Percentiles rank a stretch among this genome's conserved stretches.
phyloP scores from a whole-genome alignment of 2,888 invertebrate genomes.

The Drosophila leonis region DNA sequence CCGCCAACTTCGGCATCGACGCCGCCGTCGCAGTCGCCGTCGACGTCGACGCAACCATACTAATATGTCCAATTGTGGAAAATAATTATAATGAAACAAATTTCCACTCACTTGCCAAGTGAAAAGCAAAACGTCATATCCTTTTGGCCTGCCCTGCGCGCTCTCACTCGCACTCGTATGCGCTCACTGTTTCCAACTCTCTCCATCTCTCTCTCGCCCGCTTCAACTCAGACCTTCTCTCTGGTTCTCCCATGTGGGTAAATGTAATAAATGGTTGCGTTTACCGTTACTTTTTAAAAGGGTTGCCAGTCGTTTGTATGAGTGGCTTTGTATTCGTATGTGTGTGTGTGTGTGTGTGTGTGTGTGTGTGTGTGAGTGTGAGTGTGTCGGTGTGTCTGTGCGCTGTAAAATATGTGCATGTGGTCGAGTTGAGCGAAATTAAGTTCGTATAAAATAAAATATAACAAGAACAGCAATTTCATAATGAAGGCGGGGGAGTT shows the following conservation, averaged over 20 bases:
- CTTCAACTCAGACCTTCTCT: constrained; percentile 9
- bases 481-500: constrained; percentile 75
- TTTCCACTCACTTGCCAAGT: constrained; percentile 84
- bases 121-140: constrained; percentile 81
- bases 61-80: constrained; percentile 86
- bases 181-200: neutral
- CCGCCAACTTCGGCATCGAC: constrained; percentile 6
- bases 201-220: constrained; percentile 15
- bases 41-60: constrained; percentile 81
- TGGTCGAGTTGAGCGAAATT: constrained; percentile 72
- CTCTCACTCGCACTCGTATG: constrained; percentile 51
- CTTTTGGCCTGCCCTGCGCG: constrained; percentile 62
- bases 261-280: constrained; percentile 79
- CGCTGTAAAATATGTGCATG: constrained; percentile 62
- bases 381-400: constrained; percentile 34
- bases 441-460: constrained; percentile 80
- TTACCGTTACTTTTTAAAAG: constrained; percentile 78
- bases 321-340: constrained; percentile 37
- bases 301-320: constrained; percentile 69
- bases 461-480: constrained; percentile 66
- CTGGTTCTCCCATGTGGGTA: constrained; percentile 40
- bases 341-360: constrained; percentile 26
- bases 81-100: constrained; percentile 86
- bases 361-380: constrained; percentile 33
- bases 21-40: constrained; percentile 14